Percentiles rank a stretch among this genome's conserved stretches.
Evolutionary conservation across 2,113 vertebrate species (phyloP).

Genomic region (Ornithorhynchus anatinus): DNA sequence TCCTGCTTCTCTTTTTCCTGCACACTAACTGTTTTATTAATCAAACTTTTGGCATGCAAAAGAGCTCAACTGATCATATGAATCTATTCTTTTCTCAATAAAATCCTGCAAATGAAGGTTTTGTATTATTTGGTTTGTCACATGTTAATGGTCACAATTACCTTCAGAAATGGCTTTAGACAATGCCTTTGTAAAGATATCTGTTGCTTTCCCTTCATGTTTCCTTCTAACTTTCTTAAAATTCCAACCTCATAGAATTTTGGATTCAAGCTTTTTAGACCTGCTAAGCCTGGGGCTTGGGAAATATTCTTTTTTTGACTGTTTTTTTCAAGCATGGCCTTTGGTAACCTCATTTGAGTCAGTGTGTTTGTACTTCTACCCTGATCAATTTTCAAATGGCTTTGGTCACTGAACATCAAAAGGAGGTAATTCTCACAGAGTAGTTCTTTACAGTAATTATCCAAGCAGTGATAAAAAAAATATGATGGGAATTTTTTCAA

Average conservation of each 20-base stretch:
- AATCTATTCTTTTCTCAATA: not conserved
- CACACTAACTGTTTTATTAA: not conserved
- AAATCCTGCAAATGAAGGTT: fast-evolving
- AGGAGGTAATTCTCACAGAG: not conserved
- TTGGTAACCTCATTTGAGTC: too few relatives aligned
- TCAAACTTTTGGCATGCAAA: fast-evolving
- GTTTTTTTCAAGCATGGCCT: too few relatives aligned
- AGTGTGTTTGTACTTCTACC: too few relatives aligned
- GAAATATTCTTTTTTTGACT: not conserved
- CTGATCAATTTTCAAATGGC: not conserved
- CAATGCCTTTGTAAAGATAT: not conserved
- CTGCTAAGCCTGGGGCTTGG: too few relatives aligned
- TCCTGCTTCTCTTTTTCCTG: not conserved
- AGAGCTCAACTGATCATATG: not conserved
- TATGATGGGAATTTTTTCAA: not conserved
- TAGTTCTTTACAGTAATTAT: too few relatives aligned
- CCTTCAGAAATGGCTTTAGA: slow-evolving; percentile 1
- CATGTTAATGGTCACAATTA: not conserved
- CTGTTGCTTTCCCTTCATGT: not conserved
- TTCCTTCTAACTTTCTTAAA: not conserved
- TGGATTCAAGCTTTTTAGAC: not conserved
- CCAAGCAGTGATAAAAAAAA: too few relatives aligned
- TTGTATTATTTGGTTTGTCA: not conserved
- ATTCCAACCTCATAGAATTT: not conserved
- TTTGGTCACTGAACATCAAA: not conserved